These are phyloP conservation scores for Phenganax stokvisi DNA, from an alignment of 92 coral and sea anemone genomes.

Conservation along the genomic window DNA sequence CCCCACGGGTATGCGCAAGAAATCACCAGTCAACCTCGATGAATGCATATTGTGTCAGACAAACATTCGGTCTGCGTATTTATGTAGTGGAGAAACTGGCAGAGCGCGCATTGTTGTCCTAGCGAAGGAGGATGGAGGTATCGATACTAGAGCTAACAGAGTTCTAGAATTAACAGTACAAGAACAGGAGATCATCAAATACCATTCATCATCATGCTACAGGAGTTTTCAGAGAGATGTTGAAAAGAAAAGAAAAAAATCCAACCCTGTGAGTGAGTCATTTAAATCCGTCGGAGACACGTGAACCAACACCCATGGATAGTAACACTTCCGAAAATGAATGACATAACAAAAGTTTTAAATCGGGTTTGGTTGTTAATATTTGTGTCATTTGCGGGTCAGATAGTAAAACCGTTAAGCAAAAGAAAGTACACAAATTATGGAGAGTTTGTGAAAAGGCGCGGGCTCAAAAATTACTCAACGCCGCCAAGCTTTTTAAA, in stretches of 20 bases:
- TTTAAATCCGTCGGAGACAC: background rate
- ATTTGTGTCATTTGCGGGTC: slow-evolving; percentile 1
- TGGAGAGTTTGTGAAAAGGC: slow-evolving; percentile 1
- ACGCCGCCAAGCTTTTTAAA: slow-evolving; percentile 2
- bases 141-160: background rate
- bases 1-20: background rate
- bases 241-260: slow-evolving; percentile 12
- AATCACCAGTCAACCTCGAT: background rate
- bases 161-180: background rate
- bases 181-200: background rate
- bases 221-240: slow-evolving; percentile 1
- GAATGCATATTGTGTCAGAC: slow-evolving; percentile 7
- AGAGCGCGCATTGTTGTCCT: background rate
- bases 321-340: background rate
- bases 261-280: background rate
- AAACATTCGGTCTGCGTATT: background rate
- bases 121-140: slow-evolving; percentile 1
- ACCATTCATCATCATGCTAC: slow-evolving; percentile 6
- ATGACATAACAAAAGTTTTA: background rate
- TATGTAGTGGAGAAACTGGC: background rate
- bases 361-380: background rate
- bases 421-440: background rate
- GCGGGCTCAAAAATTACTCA: background rate
- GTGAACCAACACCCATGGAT: background rate
- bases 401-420: background rate